Conservation (phyloP, 2,888 invertebrate species). For the Caenorhabditis panamensis region DNA sequence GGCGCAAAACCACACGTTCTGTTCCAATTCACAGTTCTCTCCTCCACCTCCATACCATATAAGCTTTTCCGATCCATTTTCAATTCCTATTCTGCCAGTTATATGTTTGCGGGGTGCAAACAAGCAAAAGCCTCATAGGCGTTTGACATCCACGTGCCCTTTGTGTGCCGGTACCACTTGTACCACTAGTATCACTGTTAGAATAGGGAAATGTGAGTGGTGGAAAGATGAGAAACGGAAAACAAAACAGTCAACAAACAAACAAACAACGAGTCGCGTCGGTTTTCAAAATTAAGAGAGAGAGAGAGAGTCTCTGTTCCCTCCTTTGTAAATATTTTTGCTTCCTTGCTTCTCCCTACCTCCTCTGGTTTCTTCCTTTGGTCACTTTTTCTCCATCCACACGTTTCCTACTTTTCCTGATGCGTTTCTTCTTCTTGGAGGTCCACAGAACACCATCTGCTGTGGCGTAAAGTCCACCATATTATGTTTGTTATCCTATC, state of each 20-base stretch:
- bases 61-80: not conserved
- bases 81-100: not conserved
- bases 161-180: not conserved
- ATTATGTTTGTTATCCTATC: slow-evolving; percentile 22
- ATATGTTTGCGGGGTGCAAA: too few relatives aligned
- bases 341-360: not conserved
- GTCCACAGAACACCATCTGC: slow-evolving; percentile 22
- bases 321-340: slow-evolving; percentile 20
- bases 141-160: too few relatives aligned
- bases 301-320: not conserved
- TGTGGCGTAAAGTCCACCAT: not conserved
- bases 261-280: slow-evolving; percentile 24
- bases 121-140: too few relatives aligned
- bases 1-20: not conserved
- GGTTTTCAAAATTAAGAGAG: slow-evolving; percentile 22
- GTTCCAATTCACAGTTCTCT: not conserved
- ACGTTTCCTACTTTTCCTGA: not conserved
- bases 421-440: slow-evolving; percentile 12
- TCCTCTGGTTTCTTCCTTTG: not conserved
- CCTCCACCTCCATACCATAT: not conserved
- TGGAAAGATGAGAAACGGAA: not conserved
- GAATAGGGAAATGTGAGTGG: not conserved
- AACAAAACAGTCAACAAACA: slow-evolving; percentile 25
- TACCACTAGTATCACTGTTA: not conserved
- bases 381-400: not conserved